Percentiles rank a stretch among this genome's conserved stretches.
phyloP scores from a whole-genome alignment of 2,797 vertebrate species.

The Syndactyla subalaris region DNA sequence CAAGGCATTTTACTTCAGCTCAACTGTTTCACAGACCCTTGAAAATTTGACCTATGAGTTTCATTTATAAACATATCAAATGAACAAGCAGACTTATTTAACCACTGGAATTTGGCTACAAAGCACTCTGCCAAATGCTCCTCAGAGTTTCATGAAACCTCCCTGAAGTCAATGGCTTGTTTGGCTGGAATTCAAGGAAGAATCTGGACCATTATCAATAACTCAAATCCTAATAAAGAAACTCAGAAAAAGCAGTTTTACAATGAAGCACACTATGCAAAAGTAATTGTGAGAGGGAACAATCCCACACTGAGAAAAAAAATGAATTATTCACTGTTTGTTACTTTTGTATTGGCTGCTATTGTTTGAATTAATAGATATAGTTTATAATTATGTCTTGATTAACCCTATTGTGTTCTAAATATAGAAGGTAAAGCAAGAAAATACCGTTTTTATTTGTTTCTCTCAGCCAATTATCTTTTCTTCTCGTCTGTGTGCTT shows the following conservation, averaged over 20 bases:
- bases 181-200: slow-evolving; percentile 52
- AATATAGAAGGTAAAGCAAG: slow-evolving; percentile 63
- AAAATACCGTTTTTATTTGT: slow-evolving; percentile 66
- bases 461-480: slow-evolving; percentile 62
- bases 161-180: slow-evolving; percentile 56
- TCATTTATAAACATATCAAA: slow-evolving; percentile 63
- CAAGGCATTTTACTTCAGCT: slow-evolving; percentile 28
- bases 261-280: neutral
- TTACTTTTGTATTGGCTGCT: slow-evolving; percentile 45
- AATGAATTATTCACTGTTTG: slow-evolving; percentile 32
- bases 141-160: slow-evolving; percentile 40
- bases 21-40: neutral
- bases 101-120: slow-evolving; percentile 61
- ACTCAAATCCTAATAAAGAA: slow-evolving; percentile 43
- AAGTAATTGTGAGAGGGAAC: slow-evolving; percentile 36
- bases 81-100: slow-evolving; percentile 58
- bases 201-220: slow-evolving; percentile 58
- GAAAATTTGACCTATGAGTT: slow-evolving; percentile 46
- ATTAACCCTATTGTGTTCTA: slow-evolving; percentile 63
- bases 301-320: slow-evolving; percentile 35
- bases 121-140: slow-evolving; percentile 43
- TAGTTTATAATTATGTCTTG: slow-evolving; percentile 59
- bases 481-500: slow-evolving; percentile 65
- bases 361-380: slow-evolving; percentile 55
- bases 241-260: slow-evolving; percentile 40